Conservation (phyloP, 2,797 vertebrate species). For the Nothura maculosa region DNA sequence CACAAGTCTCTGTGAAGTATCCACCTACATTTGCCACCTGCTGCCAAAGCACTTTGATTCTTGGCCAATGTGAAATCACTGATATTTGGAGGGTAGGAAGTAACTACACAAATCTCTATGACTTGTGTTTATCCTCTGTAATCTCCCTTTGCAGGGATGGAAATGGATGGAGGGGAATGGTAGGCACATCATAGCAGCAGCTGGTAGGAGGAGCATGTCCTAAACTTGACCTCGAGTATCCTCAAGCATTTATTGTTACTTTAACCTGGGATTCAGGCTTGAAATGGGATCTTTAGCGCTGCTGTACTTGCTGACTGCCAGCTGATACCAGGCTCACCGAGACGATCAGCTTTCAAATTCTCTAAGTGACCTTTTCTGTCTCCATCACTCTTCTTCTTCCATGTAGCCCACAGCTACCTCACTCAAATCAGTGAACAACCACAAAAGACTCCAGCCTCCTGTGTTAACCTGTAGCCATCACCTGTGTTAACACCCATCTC, state of each 20-base stretch:
- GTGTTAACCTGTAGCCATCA: not conserved
- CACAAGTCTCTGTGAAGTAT: not conserved
- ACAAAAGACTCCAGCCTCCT: not conserved
- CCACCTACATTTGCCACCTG: not conserved
- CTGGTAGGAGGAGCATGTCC: not conserved
- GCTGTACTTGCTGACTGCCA: not conserved
- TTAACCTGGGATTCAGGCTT: not conserved
- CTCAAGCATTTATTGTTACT: not conserved
- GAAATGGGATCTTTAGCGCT: not conserved
- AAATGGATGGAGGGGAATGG: not conserved
- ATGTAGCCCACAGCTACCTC: rapidly evolving
- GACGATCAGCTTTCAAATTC: not conserved
- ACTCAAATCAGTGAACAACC: not conserved
- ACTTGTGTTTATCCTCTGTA: not conserved
- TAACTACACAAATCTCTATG: not conserved
- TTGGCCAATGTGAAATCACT: not conserved
- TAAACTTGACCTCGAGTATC: not conserved
- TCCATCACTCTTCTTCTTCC: not conserved
- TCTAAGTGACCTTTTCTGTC: not conserved
- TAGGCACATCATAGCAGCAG: rapidly evolving
- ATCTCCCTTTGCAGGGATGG: not conserved
- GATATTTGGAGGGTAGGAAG: not conserved
- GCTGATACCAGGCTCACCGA: not conserved
- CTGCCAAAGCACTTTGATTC: not conserved
- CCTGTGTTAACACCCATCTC: not conserved